phyloP scores from a whole-genome alignment of 2,888 invertebrate species.

The Cylindroiulus punctatus region DNA sequence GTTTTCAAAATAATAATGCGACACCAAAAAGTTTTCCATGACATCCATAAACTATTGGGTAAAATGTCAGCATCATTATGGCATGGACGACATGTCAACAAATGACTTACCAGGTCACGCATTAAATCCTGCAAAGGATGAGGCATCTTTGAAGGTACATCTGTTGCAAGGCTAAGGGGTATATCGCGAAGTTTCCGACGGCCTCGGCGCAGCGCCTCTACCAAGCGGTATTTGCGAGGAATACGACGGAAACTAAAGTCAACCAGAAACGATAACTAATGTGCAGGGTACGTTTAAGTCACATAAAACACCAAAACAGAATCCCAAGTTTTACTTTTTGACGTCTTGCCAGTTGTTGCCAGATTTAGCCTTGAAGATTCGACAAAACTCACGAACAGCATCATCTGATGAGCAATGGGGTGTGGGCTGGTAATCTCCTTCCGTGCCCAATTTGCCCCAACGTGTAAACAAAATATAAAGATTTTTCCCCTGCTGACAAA shows the following conservation, averaged over 20 bases:
- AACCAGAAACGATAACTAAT: neutral
- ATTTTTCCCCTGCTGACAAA: constrained; percentile 65
- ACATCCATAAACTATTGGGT: no score
- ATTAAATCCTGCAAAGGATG: constrained; percentile 64
- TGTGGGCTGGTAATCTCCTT: constrained; percentile 68
- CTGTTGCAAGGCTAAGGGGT: constrained; percentile 64
- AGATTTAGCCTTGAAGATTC: constrained; percentile 69
- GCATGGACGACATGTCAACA: no score
- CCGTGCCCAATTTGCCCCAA: constrained; percentile 70
- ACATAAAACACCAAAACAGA: neutral
- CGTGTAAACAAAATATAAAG: constrained; percentile 69
- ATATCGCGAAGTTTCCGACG: constrained; percentile 61
- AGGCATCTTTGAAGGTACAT: constrained; percentile 65
- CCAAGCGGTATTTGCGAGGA: constrained; percentile 68
- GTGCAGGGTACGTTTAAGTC: neutral
- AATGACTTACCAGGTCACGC: constrained; percentile 66
- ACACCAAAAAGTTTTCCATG: constrained; percentile 29
- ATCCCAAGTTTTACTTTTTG: constrained; percentile 62
- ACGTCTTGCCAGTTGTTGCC: constrained; percentile 68
- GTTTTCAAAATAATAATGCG: no score
- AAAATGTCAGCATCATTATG: no score
- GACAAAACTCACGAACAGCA: constrained; percentile 68
- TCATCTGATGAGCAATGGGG: constrained; percentile 67
- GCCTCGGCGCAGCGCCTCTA: constrained; percentile 64
- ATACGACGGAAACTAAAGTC: constrained; percentile 61